Conservation (phyloP, 2,888 invertebrate species). For the Eledone cirrhosa region DNA sequence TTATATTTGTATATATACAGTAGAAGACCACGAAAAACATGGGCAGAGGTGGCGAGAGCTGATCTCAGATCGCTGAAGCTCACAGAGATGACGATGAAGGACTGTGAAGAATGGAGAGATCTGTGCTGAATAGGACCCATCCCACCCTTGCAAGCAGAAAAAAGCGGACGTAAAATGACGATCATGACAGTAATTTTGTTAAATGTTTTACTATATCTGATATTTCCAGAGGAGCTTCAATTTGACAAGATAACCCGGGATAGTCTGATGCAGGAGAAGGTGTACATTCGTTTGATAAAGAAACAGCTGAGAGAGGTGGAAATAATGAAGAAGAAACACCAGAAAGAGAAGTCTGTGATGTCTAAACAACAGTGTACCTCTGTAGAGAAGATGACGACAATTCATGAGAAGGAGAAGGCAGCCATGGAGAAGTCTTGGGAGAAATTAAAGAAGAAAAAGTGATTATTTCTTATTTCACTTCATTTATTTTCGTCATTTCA, state of each 20-base stretch:
- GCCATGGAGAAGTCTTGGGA: constrained; percentile 61
- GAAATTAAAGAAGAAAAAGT: constrained; percentile 76
- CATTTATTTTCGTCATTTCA: no score
- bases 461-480: constrained; percentile 26
- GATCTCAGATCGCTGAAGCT: no score
- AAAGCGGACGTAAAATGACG: no score
- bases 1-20: no score
- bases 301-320: constrained; percentile 96
- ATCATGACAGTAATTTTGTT: no score
- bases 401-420: constrained; percentile 63
- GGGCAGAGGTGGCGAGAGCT: no score
- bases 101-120: no score
- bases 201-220: no score
- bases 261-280: constrained; percentile 60
- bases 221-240: constrained; percentile 49
- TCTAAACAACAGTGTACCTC: constrained; percentile 85
- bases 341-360: constrained; percentile 88
- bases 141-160: no score
- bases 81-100: no score
- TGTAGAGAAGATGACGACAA: constrained; percentile 87
- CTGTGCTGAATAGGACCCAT: no score
- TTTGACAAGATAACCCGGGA: constrained; percentile 65
- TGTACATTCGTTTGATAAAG: constrained; percentile 79
- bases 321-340: constrained; percentile 87
- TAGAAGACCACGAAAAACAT: no score